Percentiles rank a stretch among this genome's conserved stretches.
These are phyloP conservation scores for Oryzias melastigma DNA, from an alignment of 2,113 vertebrate genomes.

Conservation along the genomic window DNA sequence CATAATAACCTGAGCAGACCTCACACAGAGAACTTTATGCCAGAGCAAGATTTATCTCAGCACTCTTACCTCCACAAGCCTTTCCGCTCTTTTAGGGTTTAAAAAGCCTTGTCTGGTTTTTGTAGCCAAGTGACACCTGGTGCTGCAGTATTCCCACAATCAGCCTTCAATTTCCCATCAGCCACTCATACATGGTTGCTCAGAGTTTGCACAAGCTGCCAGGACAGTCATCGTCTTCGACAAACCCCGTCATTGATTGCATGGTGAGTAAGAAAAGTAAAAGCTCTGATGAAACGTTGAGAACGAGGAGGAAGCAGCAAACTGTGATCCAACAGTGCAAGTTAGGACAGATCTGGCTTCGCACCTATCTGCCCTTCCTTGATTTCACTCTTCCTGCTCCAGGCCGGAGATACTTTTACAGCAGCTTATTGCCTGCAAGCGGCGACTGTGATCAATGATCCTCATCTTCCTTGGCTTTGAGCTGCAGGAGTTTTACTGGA, in stretches of 20 bases:
- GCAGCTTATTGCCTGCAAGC: conserved; percentile 44
- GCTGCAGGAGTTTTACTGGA: conserved; percentile 12
- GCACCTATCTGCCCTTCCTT: conserved; percentile 71
- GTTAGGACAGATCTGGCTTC: conserved; percentile 74
- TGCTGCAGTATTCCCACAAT: conserved; percentile 14
- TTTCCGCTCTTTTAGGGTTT: conserved; percentile 32
- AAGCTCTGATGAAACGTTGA: conserved; percentile 19
- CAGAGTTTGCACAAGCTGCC: conserved; percentile 23
- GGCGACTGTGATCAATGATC: conserved; percentile 29
- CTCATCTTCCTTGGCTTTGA: conserved; percentile 25
- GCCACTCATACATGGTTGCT: conserved; percentile 31
- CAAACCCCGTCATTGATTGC: conserved; percentile 49
- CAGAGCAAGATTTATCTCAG: conserved; percentile 31
- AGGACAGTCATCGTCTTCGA: conserved; percentile 33
- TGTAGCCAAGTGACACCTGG: conserved; percentile 36
- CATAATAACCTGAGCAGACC: conserved; percentile 61
- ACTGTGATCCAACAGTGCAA: conserved; percentile 70
- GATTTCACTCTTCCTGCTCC: conserved; percentile 49
- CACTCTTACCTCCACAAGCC: conserved; percentile 59
- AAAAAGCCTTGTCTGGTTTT: conserved; percentile 32
- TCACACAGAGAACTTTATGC: conserved; percentile 59
- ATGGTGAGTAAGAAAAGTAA: conserved; percentile 57
- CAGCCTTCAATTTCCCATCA: conserved; percentile 16
- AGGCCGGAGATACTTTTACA: conserved; percentile 46
- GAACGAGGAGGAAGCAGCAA: conserved; percentile 66